A percentile compares a stretch with the other conserved stretches of the same genome.
These are phyloP conservation scores for Drosophila melanica DNA, from an alignment of 1,140 invertebrate genomes.

Conservation along the genomic window DNA sequence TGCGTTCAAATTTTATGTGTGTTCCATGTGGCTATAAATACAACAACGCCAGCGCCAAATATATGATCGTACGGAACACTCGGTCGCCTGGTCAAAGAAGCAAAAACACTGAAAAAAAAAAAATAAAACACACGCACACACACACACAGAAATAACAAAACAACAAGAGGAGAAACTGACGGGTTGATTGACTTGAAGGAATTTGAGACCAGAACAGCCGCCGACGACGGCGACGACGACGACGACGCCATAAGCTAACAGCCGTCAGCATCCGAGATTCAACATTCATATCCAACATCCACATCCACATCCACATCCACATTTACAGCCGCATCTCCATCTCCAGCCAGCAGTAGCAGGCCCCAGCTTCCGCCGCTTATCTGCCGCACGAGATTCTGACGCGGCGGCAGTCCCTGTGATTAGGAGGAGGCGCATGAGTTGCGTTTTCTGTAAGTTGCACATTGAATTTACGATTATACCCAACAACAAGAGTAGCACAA, in stretches of 20 bases:
- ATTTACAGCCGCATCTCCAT: not conserved
- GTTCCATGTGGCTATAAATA: conserved; percentile 75
- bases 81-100: conserved; percentile 34
- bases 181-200: conserved; percentile 78
- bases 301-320: conserved; percentile 24
- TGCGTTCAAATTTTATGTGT: conserved; percentile 44
- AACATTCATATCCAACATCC: conserved; percentile 12
- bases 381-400: conserved; percentile 45
- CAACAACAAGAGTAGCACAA: not conserved
- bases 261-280: conserved; percentile 21
- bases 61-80: conserved; percentile 24
- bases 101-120: conserved; percentile 31
- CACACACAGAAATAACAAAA: conserved; percentile 29
- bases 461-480: conserved; percentile 34
- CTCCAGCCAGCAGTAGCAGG: not conserved
- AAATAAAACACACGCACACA: too few species aligned
- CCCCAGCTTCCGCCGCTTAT: conserved; percentile 66
- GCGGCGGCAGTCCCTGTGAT: conserved; percentile 5
- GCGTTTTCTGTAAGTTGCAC: conserved; percentile 56
- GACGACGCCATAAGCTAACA: conserved; percentile 9
- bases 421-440: conserved; percentile 35
- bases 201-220: conserved; percentile 49
- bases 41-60: conserved; percentile 28
- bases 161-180: conserved; percentile 53
- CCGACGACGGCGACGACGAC: not conserved